phyloP scores from a whole-genome alignment of 1,140 invertebrate species.

The Carcinoscorpius rotundicauda region DNA sequence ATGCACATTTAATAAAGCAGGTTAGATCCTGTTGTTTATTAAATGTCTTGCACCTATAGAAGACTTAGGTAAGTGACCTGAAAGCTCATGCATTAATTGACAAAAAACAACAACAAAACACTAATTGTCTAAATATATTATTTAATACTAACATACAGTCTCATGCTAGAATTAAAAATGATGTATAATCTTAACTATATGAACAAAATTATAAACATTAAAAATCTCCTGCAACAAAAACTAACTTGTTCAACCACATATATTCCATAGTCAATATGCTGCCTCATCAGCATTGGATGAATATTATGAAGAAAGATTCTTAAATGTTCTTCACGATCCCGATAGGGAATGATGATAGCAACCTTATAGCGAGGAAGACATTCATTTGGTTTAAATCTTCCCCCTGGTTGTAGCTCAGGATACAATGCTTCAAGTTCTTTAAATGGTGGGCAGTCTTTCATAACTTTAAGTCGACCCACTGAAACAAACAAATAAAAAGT shows the following conservation, averaged over 20 bases:
- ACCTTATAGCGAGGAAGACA: constrained; percentile 28
- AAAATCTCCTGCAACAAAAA: too few relatives aligned
- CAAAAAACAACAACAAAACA: too few relatives aligned
- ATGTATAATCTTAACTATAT: too few relatives aligned
- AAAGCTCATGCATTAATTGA: too few relatives aligned
- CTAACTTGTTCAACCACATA: constrained; percentile 42
- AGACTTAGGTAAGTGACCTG: too few relatives aligned
- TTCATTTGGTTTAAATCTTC: constrained; percentile 23
- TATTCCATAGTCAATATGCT: constrained; percentile 44
- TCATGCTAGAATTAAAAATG: too few relatives aligned
- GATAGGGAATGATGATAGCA: constrained; percentile 41
- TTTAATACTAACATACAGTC: too few relatives aligned
- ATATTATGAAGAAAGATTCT: constrained; percentile 37
- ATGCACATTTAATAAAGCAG: too few relatives aligned
- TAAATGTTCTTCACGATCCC: constrained; percentile 42
- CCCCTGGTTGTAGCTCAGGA: constrained; percentile 22
- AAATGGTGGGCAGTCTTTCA: constrained; percentile 19
- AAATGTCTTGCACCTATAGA: too few relatives aligned
- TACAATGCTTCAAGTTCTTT: constrained; percentile 19
- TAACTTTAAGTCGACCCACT: constrained; percentile 24
- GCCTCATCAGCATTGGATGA: constrained; percentile 42
- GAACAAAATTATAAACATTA: too few relatives aligned
- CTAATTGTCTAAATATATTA: too few relatives aligned
- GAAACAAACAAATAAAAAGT: constrained; percentile 3
- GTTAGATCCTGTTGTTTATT: too few relatives aligned